phyloP scores from a whole-genome alignment of 2,797 vertebrate species.

The Yasuhikotakia modesta region DNA sequence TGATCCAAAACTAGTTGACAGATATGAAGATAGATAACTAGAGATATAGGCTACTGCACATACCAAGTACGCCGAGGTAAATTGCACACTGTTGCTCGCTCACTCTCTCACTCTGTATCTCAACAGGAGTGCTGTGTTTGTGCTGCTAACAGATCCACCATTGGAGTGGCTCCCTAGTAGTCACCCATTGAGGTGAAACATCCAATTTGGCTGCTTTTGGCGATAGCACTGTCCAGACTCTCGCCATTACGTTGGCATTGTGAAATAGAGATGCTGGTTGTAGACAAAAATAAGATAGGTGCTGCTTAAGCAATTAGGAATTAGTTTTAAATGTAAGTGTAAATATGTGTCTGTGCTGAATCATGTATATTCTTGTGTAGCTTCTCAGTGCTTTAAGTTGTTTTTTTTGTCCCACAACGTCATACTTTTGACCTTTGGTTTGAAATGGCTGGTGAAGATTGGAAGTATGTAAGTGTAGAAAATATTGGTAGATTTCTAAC shows the following conservation, averaged over 20 bases:
- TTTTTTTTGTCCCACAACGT: too few relatives aligned
- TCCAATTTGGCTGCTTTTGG: slow-evolving; percentile 40
- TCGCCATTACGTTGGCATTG: slow-evolving; percentile 27
- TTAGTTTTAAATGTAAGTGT: slow-evolving; percentile 8
- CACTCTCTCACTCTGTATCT: slow-evolving; percentile 42
- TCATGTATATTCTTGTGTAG: too few relatives aligned
- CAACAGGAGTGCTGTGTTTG: slow-evolving; percentile 67
- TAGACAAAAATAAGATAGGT: slow-evolving; percentile 49
- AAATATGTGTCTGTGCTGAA: slow-evolving; percentile 5
- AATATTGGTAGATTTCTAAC: too few relatives aligned
- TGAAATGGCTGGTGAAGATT: too few relatives aligned
- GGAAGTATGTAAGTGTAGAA: too few relatives aligned
- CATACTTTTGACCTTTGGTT: too few relatives aligned
- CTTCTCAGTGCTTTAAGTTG: too few relatives aligned
- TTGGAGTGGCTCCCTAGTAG: slow-evolving; percentile 55
- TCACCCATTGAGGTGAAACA: slow-evolving; percentile 55
- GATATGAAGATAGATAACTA: slow-evolving; percentile 45
- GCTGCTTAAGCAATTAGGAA: slow-evolving; percentile 39
- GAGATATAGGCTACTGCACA: slow-evolving; percentile 3
- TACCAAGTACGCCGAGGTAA: slow-evolving; percentile 2
- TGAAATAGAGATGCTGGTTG: slow-evolving; percentile 48
- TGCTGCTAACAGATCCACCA: slow-evolving; percentile 67
- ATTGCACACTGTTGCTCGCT: slow-evolving; percentile 1
- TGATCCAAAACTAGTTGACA: slow-evolving; percentile 45
- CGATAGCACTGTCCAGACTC: slow-evolving; percentile 14